Percentiles rank a stretch among this genome's conserved stretches.
Conservation (phyloP, 2,797 vertebrate species). For the Helarctos malayanus region DNA sequence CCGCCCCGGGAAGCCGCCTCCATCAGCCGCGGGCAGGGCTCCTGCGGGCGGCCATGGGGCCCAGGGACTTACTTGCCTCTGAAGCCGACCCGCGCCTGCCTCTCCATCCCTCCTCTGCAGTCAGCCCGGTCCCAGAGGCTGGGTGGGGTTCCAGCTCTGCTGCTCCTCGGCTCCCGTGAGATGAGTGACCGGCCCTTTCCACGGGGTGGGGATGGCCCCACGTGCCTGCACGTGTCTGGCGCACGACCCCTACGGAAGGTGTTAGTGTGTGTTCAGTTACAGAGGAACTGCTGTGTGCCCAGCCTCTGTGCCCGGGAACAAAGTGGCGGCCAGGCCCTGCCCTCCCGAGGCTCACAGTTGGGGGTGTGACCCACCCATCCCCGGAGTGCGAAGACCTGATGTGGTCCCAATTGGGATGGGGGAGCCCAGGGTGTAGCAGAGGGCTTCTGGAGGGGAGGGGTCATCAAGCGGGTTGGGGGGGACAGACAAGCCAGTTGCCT, state of each 20-base stretch:
- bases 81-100: not conserved
- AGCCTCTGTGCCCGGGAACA: not conserved
- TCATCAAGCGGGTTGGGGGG: too few species aligned
- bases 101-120: too few species aligned
- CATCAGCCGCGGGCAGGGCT: not conserved
- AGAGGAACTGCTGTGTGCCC: not conserved
- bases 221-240: rapidly evolving
- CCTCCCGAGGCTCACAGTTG: not conserved
- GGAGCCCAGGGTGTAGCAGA: rapidly evolving
- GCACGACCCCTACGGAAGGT: not conserved
- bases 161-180: rapidly evolving
- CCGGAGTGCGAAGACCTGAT: not conserved
- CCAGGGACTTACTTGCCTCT: not conserved
- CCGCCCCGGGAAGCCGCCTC: rapidly evolving
- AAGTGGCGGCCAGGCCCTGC: not conserved
- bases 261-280: not conserved
- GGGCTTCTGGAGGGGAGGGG: not conserved
- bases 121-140: not conserved
- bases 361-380: not conserved
- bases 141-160: too few species aligned
- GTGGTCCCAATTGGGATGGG: not conserved
- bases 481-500: not conserved
- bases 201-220: rapidly evolving
- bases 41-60: rapidly evolving
- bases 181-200: not conserved